Evolutionary conservation across 2,888 invertebrate genomes (phyloP).

Genomic region (Sarcophaga variegata): DNA sequence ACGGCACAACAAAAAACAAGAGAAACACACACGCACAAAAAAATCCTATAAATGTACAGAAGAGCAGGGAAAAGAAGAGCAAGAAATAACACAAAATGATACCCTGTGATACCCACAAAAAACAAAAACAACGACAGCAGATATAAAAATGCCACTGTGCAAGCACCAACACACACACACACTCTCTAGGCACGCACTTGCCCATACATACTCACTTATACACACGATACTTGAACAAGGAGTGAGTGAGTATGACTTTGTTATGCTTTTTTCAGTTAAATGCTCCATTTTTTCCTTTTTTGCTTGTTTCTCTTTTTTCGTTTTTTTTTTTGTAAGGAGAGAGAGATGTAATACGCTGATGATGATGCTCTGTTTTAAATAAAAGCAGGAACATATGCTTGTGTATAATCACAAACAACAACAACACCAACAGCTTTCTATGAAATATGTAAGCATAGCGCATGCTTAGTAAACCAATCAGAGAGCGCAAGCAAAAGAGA

Average conservation of each 20-base stretch:
- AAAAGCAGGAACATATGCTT: constrained; percentile 68
- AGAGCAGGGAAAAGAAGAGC: background rate
- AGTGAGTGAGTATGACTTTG: too few species aligned
- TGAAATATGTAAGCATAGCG: constrained; percentile 71
- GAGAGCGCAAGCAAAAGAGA: constrained; percentile 70
- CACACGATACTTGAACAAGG: background rate
- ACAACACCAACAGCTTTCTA: constrained; percentile 37
- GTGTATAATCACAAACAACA: background rate
- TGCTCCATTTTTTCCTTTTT: constrained; percentile 76
- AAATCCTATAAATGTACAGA: background rate
- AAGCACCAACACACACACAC: background rate
- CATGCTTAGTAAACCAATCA: constrained; percentile 78
- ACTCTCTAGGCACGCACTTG: background rate
- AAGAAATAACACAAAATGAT: background rate
- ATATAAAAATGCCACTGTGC: background rate
- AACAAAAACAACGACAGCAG: background rate
- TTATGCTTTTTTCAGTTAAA: constrained; percentile 50
- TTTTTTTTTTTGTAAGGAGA: constrained; percentile 46
- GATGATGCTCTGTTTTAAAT: constrained; percentile 46
- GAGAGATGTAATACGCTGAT: constrained; percentile 66
- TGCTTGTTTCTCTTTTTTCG: background rate
- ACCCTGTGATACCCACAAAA: background rate
- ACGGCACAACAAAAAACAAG: constrained; percentile 19
- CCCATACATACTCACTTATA: background rate
- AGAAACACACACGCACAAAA: constrained; percentile 15